Conservation (phyloP, 2,113 vertebrate genomes). For the Struthio camelus region DNA sequence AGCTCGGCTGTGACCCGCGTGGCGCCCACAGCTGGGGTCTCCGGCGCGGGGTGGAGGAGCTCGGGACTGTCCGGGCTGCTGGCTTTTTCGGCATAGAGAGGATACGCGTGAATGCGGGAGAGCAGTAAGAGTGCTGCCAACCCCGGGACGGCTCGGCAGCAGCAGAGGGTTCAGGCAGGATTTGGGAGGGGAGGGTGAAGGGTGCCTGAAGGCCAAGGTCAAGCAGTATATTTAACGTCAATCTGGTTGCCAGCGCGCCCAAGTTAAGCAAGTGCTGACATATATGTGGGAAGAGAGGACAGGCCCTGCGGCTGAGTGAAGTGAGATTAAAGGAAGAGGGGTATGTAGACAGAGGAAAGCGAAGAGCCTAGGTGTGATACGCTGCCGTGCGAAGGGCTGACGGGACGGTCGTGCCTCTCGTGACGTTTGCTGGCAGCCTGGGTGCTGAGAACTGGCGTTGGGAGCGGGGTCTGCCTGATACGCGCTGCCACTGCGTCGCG, state of each 20-base stretch:
- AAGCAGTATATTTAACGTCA: not conserved
- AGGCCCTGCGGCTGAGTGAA: not conserved
- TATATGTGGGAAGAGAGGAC: not conserved
- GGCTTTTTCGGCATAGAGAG: not conserved
- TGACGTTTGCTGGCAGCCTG: fast-evolving
- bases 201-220: not conserved
- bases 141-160: not conserved
- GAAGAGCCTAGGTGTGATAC: not conserved
- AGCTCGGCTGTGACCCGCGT: not conserved
- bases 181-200: not conserved
- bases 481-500: not conserved
- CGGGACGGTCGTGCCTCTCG: not conserved
- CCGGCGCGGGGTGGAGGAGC: fast-evolving
- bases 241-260: fast-evolving
- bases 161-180: not conserved
- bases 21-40: not conserved
- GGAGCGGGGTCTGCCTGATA: not conserved
- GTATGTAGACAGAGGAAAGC: not conserved
- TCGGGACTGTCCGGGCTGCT: not conserved
- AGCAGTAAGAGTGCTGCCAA: not conserved
- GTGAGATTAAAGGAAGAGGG: not conserved
- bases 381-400: not conserved
- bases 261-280: not conserved
- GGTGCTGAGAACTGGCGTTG: not conserved
- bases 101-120: not conserved